phyloP scores from a whole-genome alignment of 2,113 vertebrate genomes.

The Podocnemis expansa region DNA sequence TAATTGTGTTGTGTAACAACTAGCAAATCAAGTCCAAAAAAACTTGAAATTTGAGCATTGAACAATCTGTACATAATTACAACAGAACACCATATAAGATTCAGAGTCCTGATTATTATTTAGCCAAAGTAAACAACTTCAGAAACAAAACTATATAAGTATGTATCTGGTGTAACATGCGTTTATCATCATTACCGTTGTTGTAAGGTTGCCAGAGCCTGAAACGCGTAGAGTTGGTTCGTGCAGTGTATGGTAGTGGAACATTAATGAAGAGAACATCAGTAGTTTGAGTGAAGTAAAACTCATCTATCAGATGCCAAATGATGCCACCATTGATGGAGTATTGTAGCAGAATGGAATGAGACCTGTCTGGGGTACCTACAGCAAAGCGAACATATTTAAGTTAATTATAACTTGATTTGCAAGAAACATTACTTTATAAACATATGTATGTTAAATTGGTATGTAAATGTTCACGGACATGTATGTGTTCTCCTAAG shows the following conservation, averaged over 20 bases:
- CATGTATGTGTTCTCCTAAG: not conserved
- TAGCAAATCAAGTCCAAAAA: not conserved
- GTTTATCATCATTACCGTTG: conserved; percentile 80
- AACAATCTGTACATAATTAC: not conserved
- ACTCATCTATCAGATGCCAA: conserved; percentile 96
- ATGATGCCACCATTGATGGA: conserved; percentile 94
- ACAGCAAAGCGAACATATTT: conserved; percentile 36
- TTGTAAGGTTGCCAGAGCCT: conserved; percentile 98
- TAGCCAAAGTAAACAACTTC: not conserved
- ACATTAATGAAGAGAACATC: conserved; percentile 94
- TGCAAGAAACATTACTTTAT: not conserved
- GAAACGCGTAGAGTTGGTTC: conserved; percentile 93
- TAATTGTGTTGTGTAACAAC: not conserved
- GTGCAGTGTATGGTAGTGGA: conserved; percentile 88
- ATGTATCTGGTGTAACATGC: not conserved
- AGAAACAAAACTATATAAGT: not conserved
- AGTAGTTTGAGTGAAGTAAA: conserved; percentile 95
- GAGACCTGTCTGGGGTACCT: conserved; percentile 95
- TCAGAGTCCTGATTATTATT: not conserved
- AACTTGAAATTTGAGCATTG: not conserved
- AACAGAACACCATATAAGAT: not conserved
- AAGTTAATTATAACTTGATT: not conserved
- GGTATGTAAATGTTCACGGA: too few species aligned
- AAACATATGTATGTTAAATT: not conserved
- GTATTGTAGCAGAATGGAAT: conserved; percentile 94